Percentiles rank a stretch among this genome's conserved stretches.
Evolutionary conservation across 2,797 vertebrate genomes (phyloP).

Genomic region (Manis crassicaudata): DNA sequence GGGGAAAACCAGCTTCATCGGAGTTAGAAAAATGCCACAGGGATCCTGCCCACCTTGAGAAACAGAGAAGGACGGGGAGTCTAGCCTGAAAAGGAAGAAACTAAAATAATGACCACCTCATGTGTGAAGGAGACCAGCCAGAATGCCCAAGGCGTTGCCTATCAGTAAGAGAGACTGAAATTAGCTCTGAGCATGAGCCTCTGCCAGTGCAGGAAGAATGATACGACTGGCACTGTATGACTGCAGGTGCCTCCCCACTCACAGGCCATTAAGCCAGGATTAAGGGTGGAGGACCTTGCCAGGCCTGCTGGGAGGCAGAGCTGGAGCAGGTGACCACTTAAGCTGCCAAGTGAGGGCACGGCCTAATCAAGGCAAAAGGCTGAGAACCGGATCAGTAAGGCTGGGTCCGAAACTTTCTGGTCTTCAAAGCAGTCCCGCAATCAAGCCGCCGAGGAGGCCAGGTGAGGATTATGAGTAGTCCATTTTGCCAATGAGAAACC

Average conservation of each 20-base stretch:
- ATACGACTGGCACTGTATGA: not conserved
- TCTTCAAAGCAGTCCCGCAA: not conserved
- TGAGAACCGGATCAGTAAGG: not conserved
- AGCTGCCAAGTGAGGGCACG: not conserved
- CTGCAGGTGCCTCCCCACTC: not conserved
- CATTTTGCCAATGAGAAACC: not conserved
- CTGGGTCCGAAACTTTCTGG: not conserved
- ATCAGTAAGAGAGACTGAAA: slow-evolving; percentile 41
- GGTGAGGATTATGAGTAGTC: not conserved
- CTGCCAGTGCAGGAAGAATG: not conserved
- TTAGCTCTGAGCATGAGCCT: slow-evolving; percentile 47
- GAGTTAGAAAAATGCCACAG: slow-evolving; percentile 4
- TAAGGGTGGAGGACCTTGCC: not conserved
- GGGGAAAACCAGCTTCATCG: not conserved
- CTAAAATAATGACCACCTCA: not conserved
- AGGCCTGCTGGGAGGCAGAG: not conserved
- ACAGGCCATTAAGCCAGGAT: slow-evolving; percentile 51
- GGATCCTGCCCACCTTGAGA: not conserved
- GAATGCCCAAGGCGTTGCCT: not conserved
- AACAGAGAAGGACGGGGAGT: not conserved
- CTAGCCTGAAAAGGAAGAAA: slow-evolving; percentile 25
- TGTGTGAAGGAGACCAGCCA: not conserved
- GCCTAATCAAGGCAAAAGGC: not conserved
- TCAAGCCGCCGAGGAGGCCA: not conserved
- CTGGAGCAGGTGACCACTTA: not conserved